Evolutionary conservation across 2,888 invertebrate genomes (phyloP).

Genomic region (Polia nebulosa): DNA sequence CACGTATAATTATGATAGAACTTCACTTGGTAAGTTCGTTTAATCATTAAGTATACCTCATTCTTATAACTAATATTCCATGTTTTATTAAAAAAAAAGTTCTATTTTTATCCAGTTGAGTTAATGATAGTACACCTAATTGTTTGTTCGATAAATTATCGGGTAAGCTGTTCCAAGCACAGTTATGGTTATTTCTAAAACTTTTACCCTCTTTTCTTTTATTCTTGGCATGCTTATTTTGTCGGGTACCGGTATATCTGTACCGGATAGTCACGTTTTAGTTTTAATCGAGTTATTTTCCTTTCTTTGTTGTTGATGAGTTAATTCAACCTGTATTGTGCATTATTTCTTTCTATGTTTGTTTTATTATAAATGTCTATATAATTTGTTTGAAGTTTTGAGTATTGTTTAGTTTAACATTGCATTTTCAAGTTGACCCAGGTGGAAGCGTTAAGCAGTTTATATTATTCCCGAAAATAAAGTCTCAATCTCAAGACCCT

Average conservation of each 20-base stretch:
- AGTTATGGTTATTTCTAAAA: conserved; percentile 5
- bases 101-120: not conserved
- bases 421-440: too few species aligned
- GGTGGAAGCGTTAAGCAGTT: too few species aligned
- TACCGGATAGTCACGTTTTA: conserved; percentile 28
- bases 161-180: conserved; percentile 1
- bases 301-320: conserved; percentile 3
- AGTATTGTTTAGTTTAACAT: not conserved
- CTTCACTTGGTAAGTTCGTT: too few species aligned
- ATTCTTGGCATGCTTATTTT: conserved; percentile 28
- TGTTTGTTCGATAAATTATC: conserved; percentile 25
- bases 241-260: conserved; percentile 2
- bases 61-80: not conserved
- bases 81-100: not conserved
- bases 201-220: conserved; percentile 30
- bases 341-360: not conserved
- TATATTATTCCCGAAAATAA: too few species aligned
- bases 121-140: not conserved
- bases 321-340: not conserved
- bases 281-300: conserved; percentile 38
- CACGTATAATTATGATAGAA: too few species aligned
- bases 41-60: not conserved
- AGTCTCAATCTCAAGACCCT: not conserved
- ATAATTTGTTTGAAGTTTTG: not conserved
- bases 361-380: not conserved